Evolutionary conservation across 2,888 invertebrate genomes (phyloP).

Genomic region (Hecatera dysodea): DNA sequence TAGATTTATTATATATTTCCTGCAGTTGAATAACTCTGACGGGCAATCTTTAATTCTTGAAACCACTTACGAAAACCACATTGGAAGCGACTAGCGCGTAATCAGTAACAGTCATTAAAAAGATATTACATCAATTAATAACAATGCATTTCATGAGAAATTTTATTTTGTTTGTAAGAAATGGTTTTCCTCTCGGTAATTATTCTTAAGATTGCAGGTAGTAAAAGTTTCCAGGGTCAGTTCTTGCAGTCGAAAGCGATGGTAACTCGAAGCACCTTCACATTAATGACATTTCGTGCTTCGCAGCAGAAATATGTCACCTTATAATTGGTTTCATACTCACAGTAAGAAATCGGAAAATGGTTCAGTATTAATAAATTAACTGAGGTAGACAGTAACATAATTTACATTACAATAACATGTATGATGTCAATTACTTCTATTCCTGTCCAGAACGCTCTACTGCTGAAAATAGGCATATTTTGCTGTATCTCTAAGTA

Average conservation of each 20-base stretch:
- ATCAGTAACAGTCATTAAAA: conserved; percentile 59
- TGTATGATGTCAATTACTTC: too few species aligned
- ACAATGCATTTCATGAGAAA: conserved; percentile 52
- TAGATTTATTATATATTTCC: not conserved
- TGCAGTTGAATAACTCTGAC: conserved; percentile 16
- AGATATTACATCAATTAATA: conserved; percentile 56
- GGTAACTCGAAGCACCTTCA: conserved; percentile 58
- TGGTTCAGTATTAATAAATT: conserved; percentile 22
- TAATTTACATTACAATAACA: conserved; percentile 13
- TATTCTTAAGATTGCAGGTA: conserved; percentile 61
- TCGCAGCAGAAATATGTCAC: conserved; percentile 45
- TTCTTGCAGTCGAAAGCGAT: conserved; percentile 59
- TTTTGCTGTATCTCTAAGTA: not conserved
- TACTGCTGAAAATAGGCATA: not conserved
- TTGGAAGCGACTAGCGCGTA: conserved; percentile 34
- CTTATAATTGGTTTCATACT: conserved; percentile 26
- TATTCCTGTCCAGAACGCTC: not conserved
- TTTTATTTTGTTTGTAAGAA: conserved; percentile 48
- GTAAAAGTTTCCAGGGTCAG: conserved; percentile 64
- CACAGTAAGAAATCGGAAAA: conserved; percentile 18
- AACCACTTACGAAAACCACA: conserved; percentile 17
- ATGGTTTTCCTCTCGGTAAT: conserved; percentile 59
- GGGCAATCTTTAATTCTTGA: conserved; percentile 33
- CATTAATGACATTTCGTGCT: conserved; percentile 54
- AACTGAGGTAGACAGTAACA: conserved; percentile 14